Evolutionary conservation across 2,888 invertebrate genomes (phyloP), one percentile per base, ranked within the genome.

Genomic region (Tricholauxania praeusta): DNA sequence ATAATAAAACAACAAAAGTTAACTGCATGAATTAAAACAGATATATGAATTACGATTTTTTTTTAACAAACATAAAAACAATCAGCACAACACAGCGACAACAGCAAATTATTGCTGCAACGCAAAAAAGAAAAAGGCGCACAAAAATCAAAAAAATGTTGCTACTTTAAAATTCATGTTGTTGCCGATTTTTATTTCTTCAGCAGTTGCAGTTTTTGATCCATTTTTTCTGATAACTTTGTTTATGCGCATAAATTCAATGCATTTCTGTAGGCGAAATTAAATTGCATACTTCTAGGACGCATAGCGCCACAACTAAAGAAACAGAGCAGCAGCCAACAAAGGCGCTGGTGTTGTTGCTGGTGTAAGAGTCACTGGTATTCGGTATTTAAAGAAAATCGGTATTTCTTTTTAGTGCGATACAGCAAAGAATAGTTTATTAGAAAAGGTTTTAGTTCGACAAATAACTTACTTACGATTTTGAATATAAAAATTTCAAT

Each of bases 201-300:
- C 10, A 39, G 39, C 39, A 39, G 39, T 39, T 39, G 39, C 39
- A 39, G 10, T 39, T 39, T 67, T 57, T 48, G 55, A 67, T 67
- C 57, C 48, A 17, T 32, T 48, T 67, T 47, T 10, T 10, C 1
- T 48, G 67, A 57, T 67, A 48, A 17, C 57, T 32, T 57, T 15
- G 39, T 39, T 15, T 39, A 39, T 39, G 55, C 48, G 17, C 14
- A 47, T n/a, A 57, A 57, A 57, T 57, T 19, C 28, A 39, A 39
- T 39, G 39, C 7, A 57, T 57, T 57, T 57, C 57, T 57, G 15
- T 28, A 57, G 65, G 57, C 55, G 48, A 67, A 32, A 14, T 57
- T 19, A 39, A 6, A 57, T 39, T 57, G 67, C 66, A 66, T 66
- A 55, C 67, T 67, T 55, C 67, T 67, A 55, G 67, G 55, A 53